A percentile compares a stretch with the other conserved stretches of the same genome.
Evolutionary conservation across 2,888 invertebrate species (phyloP).

Genomic region (Caenorhabditis japonica): DNA sequence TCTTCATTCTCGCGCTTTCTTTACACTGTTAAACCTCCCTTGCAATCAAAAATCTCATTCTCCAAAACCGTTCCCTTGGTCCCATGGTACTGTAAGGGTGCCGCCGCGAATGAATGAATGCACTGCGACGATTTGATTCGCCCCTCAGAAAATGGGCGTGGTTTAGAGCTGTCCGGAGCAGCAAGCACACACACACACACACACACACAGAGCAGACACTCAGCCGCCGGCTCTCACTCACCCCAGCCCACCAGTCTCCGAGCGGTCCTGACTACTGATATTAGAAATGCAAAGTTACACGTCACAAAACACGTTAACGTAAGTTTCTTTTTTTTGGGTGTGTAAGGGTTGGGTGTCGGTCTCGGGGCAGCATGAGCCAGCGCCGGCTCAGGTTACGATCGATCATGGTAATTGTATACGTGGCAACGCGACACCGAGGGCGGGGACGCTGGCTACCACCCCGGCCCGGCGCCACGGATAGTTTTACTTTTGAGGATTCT

Average conservation of each 20-base stretch:
- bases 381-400: conserved; percentile 52
- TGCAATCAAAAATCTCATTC: no score
- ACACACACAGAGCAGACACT: no score
- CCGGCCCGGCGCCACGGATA: conserved; percentile 45
- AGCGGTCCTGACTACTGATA: neutral
- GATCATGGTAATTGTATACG: conserved; percentile 54
- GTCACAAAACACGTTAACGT: conserved; percentile 36
- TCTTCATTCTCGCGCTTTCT: no score
- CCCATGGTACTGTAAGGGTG: no score
- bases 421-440: conserved; percentile 48
- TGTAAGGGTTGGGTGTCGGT: neutral
- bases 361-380: conserved; percentile 24
- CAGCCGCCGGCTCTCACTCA: no score
- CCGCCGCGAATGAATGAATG: no score
- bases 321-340: conserved; percentile 32
- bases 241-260: conserved; percentile 20
- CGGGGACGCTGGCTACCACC: no score
- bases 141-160: no score
- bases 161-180: no score
- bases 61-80: no score
- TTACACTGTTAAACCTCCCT: no score
- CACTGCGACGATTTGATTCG: no score
- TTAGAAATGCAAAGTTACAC: conserved; percentile 34
- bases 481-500: conserved; percentile 46
- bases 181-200: conserved; percentile 31